A percentile compares a stretch with the other conserved stretches of the same genome.
Evolutionary conservation across 2,888 invertebrate species (phyloP).

Genomic region (Hydrotaea diabolus): DNA sequence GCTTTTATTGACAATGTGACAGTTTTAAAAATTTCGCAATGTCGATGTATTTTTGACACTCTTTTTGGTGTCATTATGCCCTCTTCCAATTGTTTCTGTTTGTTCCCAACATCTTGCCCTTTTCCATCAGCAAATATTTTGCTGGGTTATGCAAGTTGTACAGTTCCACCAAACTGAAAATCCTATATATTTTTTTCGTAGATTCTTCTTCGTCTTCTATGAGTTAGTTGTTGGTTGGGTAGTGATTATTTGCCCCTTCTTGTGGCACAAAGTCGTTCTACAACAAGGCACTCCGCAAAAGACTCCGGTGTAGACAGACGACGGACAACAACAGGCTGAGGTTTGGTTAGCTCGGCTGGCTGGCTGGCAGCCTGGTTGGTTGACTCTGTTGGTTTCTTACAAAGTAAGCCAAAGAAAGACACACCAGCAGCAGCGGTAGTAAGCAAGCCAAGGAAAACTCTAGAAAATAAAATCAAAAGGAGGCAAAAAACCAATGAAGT

Average conservation of each 20-base stretch:
- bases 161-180: constrained; percentile 33
- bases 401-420: constrained; percentile 36
- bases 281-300: neutral
- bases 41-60: too few relatives aligned
- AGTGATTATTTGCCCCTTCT: constrained; percentile 4
- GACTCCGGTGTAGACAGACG: constrained; percentile 22
- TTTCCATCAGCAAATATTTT: neutral
- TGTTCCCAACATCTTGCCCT: neutral
- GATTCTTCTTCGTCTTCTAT: constrained; percentile 28
- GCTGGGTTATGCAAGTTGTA: neutral
- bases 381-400: neutral
- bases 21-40: too few relatives aligned
- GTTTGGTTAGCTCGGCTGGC: constrained; percentile 38
- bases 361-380: constrained; percentile 39
- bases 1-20: too few relatives aligned
- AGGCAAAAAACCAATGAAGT: constrained; percentile 60
- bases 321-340: constrained; percentile 47
- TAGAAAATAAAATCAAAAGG: constrained; percentile 45
- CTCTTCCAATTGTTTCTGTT: neutral
- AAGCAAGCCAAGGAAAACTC: constrained; percentile 8
- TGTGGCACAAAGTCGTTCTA: neutral
- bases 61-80: too few relatives aligned
- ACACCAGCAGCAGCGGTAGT: too few relatives aligned
- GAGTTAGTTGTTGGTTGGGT: constrained; percentile 11
- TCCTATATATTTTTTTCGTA: constrained; percentile 7